These are phyloP conservation scores for Cecropterus lyciades DNA, from an alignment of 1,140 invertebrate species.

Conservation along the genomic window DNA sequence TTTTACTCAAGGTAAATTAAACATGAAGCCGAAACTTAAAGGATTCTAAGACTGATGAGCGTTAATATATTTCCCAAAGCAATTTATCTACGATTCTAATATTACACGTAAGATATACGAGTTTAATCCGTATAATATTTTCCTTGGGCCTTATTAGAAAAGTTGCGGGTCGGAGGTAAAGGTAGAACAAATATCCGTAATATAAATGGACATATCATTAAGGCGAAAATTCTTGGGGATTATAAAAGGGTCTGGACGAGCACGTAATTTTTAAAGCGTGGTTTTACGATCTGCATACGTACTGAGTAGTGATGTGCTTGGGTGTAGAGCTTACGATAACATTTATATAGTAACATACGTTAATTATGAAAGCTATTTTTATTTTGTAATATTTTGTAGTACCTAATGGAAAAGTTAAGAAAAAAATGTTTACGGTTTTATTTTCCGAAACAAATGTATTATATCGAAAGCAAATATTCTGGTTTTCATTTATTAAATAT, in stretches of 20 bases:
- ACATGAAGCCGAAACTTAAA: background rate
- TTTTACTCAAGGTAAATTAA: too few relatives aligned
- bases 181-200: conserved; percentile 64
- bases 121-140: conserved; percentile 32
- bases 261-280: conserved; percentile 75
- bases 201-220: conserved; percentile 76
- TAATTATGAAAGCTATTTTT: too few relatives aligned
- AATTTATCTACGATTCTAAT: conserved; percentile 15
- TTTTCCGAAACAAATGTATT: too few relatives aligned
- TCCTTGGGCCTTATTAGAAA: conserved; percentile 29
- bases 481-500: too few relatives aligned
- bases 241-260: conserved; percentile 69
- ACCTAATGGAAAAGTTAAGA: too few relatives aligned
- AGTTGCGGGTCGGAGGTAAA: conserved; percentile 36
- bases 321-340: background rate
- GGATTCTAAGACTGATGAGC: conserved; percentile 9
- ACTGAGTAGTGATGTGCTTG: conserved; percentile 55
- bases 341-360: background rate
- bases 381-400: too few relatives aligned
- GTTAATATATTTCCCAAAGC: conserved; percentile 2
- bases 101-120: conserved; percentile 13
- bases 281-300: conserved; percentile 72
- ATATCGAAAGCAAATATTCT: too few relatives aligned
- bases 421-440: too few relatives aligned
- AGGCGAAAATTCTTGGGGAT: conserved; percentile 73